phyloP scores from a whole-genome alignment of 2,888 invertebrate species.

The Hydriomena furcata region DNA sequence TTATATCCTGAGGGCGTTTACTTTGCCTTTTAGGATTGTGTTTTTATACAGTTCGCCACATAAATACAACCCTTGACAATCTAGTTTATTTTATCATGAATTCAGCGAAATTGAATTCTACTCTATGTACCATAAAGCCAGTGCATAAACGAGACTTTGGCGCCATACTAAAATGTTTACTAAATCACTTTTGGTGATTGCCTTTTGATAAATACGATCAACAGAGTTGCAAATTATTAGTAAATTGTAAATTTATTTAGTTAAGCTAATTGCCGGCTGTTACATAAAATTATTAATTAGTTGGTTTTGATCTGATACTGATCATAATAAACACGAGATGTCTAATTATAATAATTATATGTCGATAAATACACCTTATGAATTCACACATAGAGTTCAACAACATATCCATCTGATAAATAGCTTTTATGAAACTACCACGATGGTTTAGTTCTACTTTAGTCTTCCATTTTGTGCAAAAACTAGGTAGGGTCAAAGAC shows the following conservation, averaged over 20 bases:
- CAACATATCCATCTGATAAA: too few species aligned
- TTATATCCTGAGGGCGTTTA: constrained; percentile 52
- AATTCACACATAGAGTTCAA: too few species aligned
- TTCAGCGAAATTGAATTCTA: constrained; percentile 57
- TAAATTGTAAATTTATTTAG: too few species aligned
- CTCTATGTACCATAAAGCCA: constrained; percentile 46
- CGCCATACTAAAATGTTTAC: constrained; percentile 52
- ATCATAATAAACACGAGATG: not conserved
- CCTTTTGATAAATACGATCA: constrained; percentile 32
- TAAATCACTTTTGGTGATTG: constrained; percentile 42
- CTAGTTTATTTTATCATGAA: constrained; percentile 59
- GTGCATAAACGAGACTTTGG: constrained; percentile 50
- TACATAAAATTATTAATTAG: constrained; percentile 12
- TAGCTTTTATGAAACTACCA: too few species aligned
- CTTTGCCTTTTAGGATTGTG: constrained; percentile 52
- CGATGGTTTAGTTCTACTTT: too few species aligned
- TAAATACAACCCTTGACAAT: constrained; percentile 56
- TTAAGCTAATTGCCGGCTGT: constrained; percentile 5
- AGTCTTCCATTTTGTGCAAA: too few species aligned
- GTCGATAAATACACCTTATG: too few species aligned
- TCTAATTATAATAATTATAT: too few species aligned
- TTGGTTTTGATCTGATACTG: not conserved
- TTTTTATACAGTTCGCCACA: constrained; percentile 54
- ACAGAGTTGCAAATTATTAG: constrained; percentile 15
- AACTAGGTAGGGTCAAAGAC: too few species aligned